A percentile compares a stretch with the other conserved stretches of the same genome.
phyloP scores from a whole-genome alignment of 1,140 invertebrate genomes.

The Drosophila truncata region DNA sequence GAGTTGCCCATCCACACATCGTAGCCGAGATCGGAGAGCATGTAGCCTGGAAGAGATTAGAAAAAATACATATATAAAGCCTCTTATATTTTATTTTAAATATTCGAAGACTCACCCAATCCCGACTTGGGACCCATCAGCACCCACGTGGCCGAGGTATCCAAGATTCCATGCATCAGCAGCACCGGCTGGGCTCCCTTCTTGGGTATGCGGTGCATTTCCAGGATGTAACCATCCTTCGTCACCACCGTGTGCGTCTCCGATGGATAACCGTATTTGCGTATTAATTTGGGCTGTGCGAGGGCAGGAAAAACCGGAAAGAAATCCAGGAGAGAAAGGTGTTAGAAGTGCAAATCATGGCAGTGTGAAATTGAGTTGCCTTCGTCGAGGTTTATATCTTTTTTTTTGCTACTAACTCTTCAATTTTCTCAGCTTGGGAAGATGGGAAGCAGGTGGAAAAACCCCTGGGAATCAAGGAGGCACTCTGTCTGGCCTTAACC shows the following conservation, averaged over 20 bases:
- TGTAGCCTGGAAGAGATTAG: slow-evolving; percentile 80
- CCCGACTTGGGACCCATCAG: slow-evolving; percentile 90
- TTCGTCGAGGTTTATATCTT: not conserved
- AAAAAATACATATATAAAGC: not conserved
- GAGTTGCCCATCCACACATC: slow-evolving; percentile 92
- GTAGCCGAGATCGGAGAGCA: slow-evolving; percentile 86
- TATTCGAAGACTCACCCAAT: slow-evolving; percentile 80
- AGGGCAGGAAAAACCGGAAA: slow-evolving; percentile 18
- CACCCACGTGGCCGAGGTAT: slow-evolving; percentile 90
- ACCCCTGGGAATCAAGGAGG: slow-evolving; percentile 2
- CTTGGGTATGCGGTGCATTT: slow-evolving; percentile 86
- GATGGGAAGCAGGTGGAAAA: slow-evolving; percentile 31
- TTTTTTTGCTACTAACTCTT: slow-evolving; percentile 1
- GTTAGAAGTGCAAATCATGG: slow-evolving; percentile 65
- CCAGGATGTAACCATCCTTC: slow-evolving; percentile 87
- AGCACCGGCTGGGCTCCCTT: slow-evolving; percentile 84
- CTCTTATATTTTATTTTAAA: not conserved
- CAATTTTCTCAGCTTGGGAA: slow-evolving; percentile 68
- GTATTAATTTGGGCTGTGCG: slow-evolving; percentile 84
- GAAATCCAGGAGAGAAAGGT: slow-evolving; percentile 30
- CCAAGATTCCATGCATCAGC: slow-evolving; percentile 90
- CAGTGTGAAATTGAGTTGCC: slow-evolving; percentile 76
- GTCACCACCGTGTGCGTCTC: slow-evolving; percentile 87
- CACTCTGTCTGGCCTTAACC: slow-evolving; percentile 52
- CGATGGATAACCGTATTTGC: slow-evolving; percentile 87